A percentile compares a stretch with the other conserved stretches of the same genome.
Conservation (phyloP, 2,888 invertebrate genomes). For the Zootermopsis nevadensis region DNA sequence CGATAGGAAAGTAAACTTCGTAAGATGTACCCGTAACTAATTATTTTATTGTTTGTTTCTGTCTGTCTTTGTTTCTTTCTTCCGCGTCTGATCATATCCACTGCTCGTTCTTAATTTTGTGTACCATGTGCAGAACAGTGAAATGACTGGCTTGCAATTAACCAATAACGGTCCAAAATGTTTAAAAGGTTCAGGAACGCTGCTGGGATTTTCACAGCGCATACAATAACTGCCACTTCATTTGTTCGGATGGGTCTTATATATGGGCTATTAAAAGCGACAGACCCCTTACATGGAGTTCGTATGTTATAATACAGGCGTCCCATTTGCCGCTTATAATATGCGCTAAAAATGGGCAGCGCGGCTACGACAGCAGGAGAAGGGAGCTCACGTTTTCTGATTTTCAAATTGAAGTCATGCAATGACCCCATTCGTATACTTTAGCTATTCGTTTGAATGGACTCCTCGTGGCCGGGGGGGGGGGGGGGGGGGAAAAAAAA, state of each 20-base stretch:
- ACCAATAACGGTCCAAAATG: constrained; percentile 26
- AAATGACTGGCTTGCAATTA: constrained; percentile 31
- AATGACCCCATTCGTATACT: constrained; percentile 41
- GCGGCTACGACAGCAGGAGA: not conserved
- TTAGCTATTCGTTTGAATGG: constrained; percentile 18
- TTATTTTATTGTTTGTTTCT: too few species aligned
- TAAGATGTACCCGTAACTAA: too few species aligned
- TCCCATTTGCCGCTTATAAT: constrained; percentile 39
- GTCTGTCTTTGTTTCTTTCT: too few species aligned
- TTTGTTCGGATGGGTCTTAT: constrained; percentile 31
- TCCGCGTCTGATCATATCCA: not conserved
- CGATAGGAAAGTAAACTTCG: too few species aligned
- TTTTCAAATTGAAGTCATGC: constrained; percentile 53
- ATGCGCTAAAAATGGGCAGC: constrained; percentile 16
- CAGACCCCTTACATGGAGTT: not conserved
- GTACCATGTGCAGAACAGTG: not conserved
- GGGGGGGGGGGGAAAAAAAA: not conserved
- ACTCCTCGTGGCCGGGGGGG: not conserved
- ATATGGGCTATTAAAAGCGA: constrained; percentile 22
- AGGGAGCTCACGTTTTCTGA: constrained; percentile 39
- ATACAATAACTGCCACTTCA: constrained; percentile 29
- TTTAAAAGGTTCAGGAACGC: constrained; percentile 14
- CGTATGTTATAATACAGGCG: constrained; percentile 26
- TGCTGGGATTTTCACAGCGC: constrained; percentile 39
- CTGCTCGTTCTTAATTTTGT: not conserved